Base-by-base conservation (phyloP, 64 coral and sea anemone species). In the Porites lutea region DNA sequence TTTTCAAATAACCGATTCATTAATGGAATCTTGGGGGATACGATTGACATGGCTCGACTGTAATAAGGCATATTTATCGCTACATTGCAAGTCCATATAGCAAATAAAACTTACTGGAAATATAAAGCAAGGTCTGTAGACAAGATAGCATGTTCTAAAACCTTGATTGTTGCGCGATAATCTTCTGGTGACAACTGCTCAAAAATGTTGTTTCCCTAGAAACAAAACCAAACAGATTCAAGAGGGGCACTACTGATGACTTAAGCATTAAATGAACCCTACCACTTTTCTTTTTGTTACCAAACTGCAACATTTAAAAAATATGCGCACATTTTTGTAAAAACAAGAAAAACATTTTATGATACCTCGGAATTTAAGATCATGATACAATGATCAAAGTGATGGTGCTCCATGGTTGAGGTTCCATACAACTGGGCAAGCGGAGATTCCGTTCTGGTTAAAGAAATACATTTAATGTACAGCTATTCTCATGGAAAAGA, bases 321-420 rank as follows among this genome's bases (percentile, higher is more conserved):
- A 4, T 4, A 8, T 16, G 18, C 22, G 19, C 22, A 8, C 6
- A 19, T 4, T 21, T 22, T 8, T n/a, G 9, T 70, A 9, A 1
- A 9, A 70, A 9, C 16, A n/a, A n/a, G 18, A 80, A 60, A 54
- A 11, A 19, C 43, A 5, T 5, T 63, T 14, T 23, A 46, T 1
- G 37, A 54, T 90, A 98, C 96, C 93, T 98, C 96, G 18, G 93
- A 91, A 46, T 95, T 98, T 2, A 98, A 87, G 62, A 98, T 98
- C 96, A 98, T 98, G 55, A 98, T 98, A 12, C 79, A 90, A 48
- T 98, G 96, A 62, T 98, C 96, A 73, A 98, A 98, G 72, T 98
- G 96, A n/a, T 98, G 96, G 62, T 98, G 96, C 64, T 98, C 96
- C 96, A 98, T 98, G 5, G 96, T 98, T 6, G 96, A 98, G 11